Conservation (phyloP, 2,888 invertebrate genomes). For the Euplexia lucipara region DNA sequence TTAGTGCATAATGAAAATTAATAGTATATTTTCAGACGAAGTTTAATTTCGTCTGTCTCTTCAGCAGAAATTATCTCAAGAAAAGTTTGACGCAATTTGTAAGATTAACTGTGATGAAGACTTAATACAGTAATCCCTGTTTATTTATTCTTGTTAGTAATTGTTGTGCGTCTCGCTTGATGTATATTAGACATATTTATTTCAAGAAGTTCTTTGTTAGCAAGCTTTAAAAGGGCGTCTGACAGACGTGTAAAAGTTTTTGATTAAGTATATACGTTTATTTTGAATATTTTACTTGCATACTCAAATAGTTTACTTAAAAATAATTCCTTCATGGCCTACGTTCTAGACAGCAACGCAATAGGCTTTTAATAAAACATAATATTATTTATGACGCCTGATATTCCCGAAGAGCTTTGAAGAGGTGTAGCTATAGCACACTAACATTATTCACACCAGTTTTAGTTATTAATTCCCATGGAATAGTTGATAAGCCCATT, state of each 20-base stretch:
- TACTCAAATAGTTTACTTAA: conserved; percentile 19
- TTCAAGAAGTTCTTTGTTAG: conserved; percentile 38
- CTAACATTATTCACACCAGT: no score
- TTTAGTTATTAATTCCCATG: no score
- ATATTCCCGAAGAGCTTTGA: no score
- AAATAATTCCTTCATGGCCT: conserved; percentile 10
- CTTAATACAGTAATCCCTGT: conserved; percentile 37
- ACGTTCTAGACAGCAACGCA: no score
- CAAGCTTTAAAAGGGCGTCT: not conserved
- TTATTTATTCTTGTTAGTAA: conserved; percentile 47
- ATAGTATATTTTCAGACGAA: conserved; percentile 5
- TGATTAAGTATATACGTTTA: conserved; percentile 33
- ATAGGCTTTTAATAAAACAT: no score
- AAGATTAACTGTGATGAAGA: conserved; percentile 49
- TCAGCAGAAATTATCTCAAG: conserved; percentile 9
- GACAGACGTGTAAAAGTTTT: conserved; percentile 19
- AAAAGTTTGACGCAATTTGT: conserved; percentile 47
- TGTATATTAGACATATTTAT: conserved; percentile 48
- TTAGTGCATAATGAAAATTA: conserved; percentile 1
- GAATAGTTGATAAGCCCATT: no score
- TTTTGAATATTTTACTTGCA: not conserved
- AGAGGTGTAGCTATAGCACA: no score
- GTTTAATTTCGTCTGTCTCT: conserved; percentile 15
- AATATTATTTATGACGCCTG: no score
- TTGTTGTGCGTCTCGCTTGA: conserved; percentile 29